Conservation (phyloP, 2,113 vertebrate genomes). For the Cheirogaleus medius region DNA sequence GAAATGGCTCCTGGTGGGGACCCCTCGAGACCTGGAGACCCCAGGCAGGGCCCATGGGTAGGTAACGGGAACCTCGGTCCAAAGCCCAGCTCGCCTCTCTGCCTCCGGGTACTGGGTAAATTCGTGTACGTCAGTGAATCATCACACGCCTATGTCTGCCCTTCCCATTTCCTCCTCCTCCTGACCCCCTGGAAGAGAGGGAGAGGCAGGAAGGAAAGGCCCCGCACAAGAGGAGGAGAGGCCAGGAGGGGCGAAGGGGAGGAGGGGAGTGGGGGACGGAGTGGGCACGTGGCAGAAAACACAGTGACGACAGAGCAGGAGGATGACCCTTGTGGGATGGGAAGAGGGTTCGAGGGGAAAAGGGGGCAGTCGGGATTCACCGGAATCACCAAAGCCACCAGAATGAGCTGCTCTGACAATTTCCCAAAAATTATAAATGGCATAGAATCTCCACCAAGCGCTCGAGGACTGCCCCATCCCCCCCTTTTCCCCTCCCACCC, state of each 20-base stretch:
- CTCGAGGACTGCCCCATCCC: neutral
- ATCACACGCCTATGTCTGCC: accelerated
- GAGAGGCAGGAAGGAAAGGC: no score
- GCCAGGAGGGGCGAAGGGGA: neutral
- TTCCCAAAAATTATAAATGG: accelerated
- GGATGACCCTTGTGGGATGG: neutral
- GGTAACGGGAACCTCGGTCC: neutral
- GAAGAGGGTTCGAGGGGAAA: neutral
- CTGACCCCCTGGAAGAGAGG: neutral
- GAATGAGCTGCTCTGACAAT: neutral
- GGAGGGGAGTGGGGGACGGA: accelerated
- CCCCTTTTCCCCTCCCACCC: neutral
- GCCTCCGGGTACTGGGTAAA: neutral
- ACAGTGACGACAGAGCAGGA: neutral
- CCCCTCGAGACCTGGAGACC: neutral
- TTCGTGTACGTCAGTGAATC: no score
- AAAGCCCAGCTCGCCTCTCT: neutral
- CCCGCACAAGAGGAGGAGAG: neutral
- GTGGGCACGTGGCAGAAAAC: neutral
- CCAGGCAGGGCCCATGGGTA: neutral
- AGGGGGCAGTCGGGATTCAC: neutral
- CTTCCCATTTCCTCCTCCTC: neutral
- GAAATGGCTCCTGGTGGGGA: neutral
- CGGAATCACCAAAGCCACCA: neutral
- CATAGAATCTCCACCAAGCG: neutral